Evolutionary conservation across 2,113 vertebrate genomes (phyloP).

Genomic region (Phainopepla nitens): DNA sequence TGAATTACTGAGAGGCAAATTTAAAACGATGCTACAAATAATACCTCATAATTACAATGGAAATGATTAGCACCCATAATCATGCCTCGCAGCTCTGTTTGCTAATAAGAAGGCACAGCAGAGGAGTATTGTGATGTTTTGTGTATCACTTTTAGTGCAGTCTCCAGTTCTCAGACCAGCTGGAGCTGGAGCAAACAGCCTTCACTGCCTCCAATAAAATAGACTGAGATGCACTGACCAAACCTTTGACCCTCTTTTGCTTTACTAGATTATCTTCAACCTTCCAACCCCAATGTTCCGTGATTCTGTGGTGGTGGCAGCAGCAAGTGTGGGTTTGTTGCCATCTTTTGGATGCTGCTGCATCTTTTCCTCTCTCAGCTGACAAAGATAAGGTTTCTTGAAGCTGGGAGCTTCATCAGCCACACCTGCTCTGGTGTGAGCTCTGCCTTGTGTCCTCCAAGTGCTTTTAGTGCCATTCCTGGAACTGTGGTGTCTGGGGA

Average conservation of each 20-base stretch:
- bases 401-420: background rate
- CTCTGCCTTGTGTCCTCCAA: background rate
- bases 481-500: background rate
- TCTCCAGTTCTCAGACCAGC: background rate
- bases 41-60: background rate
- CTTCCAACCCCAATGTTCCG: background rate
- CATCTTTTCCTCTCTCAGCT: background rate
- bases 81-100: background rate
- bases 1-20: background rate
- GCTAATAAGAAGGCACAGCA: background rate
- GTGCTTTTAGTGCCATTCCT: slow-evolving; percentile 7
- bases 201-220: background rate
- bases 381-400: background rate
- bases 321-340: background rate
- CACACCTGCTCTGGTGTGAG: background rate
- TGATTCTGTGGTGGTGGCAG: fast-evolving
- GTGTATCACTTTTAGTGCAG: background rate
- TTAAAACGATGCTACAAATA: background rate
- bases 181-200: background rate
- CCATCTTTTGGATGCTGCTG: background rate
- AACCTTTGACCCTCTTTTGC: background rate
- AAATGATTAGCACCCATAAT: background rate
- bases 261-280: background rate
- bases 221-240: background rate
- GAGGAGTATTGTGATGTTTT: background rate